Base-by-base conservation (phyloP, 2,113 vertebrate genomes). In the Psilopsiagon aymara region DNA sequence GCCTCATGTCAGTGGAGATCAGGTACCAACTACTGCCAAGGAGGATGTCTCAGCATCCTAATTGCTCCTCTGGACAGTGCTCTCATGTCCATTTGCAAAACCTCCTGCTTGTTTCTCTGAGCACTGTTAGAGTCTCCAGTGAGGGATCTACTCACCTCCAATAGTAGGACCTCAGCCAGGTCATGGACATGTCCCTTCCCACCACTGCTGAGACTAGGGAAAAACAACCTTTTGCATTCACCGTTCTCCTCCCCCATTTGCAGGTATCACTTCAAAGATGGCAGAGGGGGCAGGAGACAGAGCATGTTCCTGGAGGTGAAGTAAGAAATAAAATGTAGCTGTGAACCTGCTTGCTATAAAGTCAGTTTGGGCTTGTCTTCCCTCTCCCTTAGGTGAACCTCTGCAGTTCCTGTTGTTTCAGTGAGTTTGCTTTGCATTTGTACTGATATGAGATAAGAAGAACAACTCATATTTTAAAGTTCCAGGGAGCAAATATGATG, bases 261-360 rank as follows among this genome's bases (percentile, higher is more conserved):
- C 90, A 98, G 98, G 82, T 98, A 97, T 94, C 97, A 98, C 96
- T 96, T 98, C 68, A 98, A 98, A 91, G 98, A 98, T 95, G 96
- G 97, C 93, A 98, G 98, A 98, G 96, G 97, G 94, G 98, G 97
- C 94, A 98, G 98, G 86, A 96, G 97, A 86, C 98, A 98, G 97
- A 96, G 98, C 92, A 81, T 98, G 96, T 98, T 98, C 98, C 94
- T 98, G 96, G 98, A 98, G 98, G 98, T 98, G 95, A 69, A 97
- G 98, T 97, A 95, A 55, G 62, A 82, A 79, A 53, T 21, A 28
- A 64, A 51, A 49, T 8, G 14, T 29, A 80, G 46, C 43, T 1
- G 3, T 52, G 66, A 82, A 43, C 12, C 24, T 52, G 21, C 16
- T 37, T 52, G 16, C 63, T 83, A 41, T 52, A 69, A 49, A 67